Evolutionary conservation across 2,797 vertebrate genomes (phyloP).

Genomic region (Xerus rutilus): DNA sequence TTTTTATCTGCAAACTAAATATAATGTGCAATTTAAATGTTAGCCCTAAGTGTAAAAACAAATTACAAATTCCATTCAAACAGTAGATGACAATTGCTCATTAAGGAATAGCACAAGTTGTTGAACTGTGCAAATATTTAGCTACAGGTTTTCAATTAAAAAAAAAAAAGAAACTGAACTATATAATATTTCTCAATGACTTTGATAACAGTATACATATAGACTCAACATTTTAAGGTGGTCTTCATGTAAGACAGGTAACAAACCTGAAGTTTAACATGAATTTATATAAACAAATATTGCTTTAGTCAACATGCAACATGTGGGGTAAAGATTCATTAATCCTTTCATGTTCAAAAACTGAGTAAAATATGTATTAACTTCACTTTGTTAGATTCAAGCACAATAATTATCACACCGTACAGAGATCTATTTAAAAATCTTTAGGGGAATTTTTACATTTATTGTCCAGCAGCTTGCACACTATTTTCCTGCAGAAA

Average conservation of each 20-base stretch:
- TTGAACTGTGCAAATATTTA: slow-evolving; percentile 17
- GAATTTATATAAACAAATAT: slow-evolving; percentile 56
- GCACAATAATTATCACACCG: not conserved
- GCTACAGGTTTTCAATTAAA: not conserved
- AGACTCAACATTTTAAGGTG: not conserved
- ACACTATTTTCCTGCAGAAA: not conserved
- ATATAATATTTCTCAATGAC: not conserved
- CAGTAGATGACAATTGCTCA: slow-evolving; percentile 34
- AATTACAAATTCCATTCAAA: slow-evolving; percentile 55
- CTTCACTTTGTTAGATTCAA: not conserved
- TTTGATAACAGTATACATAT: not conserved
- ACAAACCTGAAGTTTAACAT: not conserved
- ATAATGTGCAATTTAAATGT: slow-evolving; percentile 56
- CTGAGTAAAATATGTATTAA: not conserved
- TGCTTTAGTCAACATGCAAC: slow-evolving; percentile 20
- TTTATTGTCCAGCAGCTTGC: not conserved
- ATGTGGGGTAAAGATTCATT: not conserved
- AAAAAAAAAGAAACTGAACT: not conserved
- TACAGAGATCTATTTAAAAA: not conserved
- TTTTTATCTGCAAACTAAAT: slow-evolving; percentile 41
- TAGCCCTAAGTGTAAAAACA: slow-evolving; percentile 50
- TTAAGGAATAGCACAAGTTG: slow-evolving; percentile 7
- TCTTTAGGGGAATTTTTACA: not conserved
- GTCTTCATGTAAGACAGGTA: not conserved
- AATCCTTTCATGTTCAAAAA: not conserved